Percentiles rank a stretch among this genome's conserved stretches.
Evolutionary conservation across 2,113 vertebrate species (phyloP).

Genomic region (Sprattus sprattus): DNA sequence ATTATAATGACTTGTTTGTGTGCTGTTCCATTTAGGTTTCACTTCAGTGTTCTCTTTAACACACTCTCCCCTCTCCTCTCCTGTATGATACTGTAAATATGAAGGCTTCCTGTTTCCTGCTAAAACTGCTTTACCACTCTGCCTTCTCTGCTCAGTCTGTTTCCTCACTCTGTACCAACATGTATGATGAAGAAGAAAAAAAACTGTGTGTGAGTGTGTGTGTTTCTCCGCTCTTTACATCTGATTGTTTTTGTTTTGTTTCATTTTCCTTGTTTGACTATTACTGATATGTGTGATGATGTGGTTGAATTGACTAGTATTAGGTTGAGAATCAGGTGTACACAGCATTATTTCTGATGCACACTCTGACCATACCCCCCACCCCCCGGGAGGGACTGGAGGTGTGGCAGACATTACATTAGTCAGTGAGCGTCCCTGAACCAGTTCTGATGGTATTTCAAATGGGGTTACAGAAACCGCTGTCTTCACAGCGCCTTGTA

Average conservation of each 20-base stretch:
- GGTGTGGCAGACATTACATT: neutral
- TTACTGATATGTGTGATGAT: neutral
- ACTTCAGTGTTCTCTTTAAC: conserved; percentile 7
- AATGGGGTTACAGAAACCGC: neutral
- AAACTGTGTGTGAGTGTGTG: neutral
- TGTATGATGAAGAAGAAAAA: conserved; percentile 9
- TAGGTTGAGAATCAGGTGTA: neutral
- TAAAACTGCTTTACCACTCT: conserved; percentile 38
- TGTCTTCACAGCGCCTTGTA: neutral
- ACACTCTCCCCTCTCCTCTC: neutral
- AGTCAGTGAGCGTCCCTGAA: neutral
- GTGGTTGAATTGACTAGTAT: neutral
- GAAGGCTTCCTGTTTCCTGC: conserved; percentile 50
- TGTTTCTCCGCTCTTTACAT: conserved; percentile 2
- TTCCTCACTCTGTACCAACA: conserved; percentile 22
- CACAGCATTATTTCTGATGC: neutral
- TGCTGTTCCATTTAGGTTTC: neutral
- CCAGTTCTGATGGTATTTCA: neutral
- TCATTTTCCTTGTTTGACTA: neutral
- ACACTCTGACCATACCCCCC: neutral
- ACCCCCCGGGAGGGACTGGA: neutral
- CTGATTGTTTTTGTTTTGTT: neutral
- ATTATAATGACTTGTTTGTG: conserved; percentile 15
- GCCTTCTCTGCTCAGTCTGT: conserved; percentile 48
- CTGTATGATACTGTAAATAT: conserved; percentile 62